phyloP scores from a whole-genome alignment of 2,797 vertebrate genomes.

The Coreius guichenoti region DNA sequence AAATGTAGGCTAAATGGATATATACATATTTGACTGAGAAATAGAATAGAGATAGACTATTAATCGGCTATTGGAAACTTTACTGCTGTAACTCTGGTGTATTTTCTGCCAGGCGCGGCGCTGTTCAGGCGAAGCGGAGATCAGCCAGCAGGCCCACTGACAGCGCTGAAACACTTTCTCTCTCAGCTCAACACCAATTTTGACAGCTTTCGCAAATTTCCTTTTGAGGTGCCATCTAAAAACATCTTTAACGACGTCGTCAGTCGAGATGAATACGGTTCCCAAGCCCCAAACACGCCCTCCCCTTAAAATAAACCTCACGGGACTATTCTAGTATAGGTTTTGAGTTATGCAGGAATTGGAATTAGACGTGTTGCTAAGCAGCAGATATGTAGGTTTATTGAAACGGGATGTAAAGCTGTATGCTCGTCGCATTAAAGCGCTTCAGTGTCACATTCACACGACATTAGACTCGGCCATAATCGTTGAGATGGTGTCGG shows the following conservation, averaged over 20 bases:
- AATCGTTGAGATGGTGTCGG: constrained; percentile 31
- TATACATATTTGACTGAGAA: background rate
- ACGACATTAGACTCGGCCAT: constrained; percentile 21
- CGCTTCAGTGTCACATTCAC: background rate
- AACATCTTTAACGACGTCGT: background rate
- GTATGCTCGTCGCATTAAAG: constrained; percentile 2
- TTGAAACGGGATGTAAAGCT: constrained; percentile 1
- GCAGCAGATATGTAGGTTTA: background rate
- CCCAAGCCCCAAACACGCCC: background rate
- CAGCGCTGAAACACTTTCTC: constrained; percentile 18
- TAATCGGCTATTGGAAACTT: background rate
- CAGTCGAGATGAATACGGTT: background rate
- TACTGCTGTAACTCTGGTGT: background rate
- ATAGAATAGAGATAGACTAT: background rate
- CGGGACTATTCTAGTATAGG: background rate
- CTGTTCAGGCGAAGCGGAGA: constrained; percentile 52
- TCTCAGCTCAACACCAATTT: background rate
- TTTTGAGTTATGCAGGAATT: constrained; percentile 14
- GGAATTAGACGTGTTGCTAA: background rate
- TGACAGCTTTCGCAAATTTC: constrained; percentile 4
- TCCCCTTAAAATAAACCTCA: background rate
- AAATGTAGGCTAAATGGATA: background rate
- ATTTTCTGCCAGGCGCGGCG: constrained; percentile 46
- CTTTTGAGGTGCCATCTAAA: background rate
- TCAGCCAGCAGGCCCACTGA: constrained; percentile 51